These are phyloP conservation scores for Nipponacmea schrenckii DNA, from an alignment of 2,888 invertebrate species.

Conservation along the genomic window DNA sequence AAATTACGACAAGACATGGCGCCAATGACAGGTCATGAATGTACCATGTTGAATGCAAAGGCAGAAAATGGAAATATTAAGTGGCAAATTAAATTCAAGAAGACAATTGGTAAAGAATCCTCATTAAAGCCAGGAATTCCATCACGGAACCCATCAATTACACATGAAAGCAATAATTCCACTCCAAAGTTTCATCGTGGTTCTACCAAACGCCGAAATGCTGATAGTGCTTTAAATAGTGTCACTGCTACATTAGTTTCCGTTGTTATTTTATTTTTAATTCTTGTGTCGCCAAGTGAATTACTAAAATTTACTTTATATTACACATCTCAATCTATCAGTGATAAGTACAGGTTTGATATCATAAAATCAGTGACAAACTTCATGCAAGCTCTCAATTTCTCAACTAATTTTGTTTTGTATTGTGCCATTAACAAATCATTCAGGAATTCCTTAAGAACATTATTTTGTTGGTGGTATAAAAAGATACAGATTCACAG, in stretches of 20 bases:
- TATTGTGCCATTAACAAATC: conserved; percentile 94
- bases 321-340: conserved; percentile 26
- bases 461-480: conserved; percentile 46
- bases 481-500: conserved; percentile 8
- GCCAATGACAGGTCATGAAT: conserved; percentile 26
- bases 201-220: conserved; percentile 22
- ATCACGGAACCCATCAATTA: background rate
- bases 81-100: conserved; percentile 5
- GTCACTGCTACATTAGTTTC: conserved; percentile 63
- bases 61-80: conserved; percentile 13
- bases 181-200: conserved; percentile 13
- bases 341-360: conserved; percentile 27
- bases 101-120: background rate
- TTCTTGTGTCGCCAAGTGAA: conserved; percentile 63
- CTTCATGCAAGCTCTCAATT: conserved; percentile 62
- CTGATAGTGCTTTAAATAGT: conserved; percentile 58
- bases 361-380: conserved; percentile 50
- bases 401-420: conserved; percentile 83
- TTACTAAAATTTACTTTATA: conserved; percentile 55
- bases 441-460: conserved; percentile 74
- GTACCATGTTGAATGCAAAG: background rate
- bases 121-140: background rate
- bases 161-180: conserved; percentile 9
- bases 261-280: conserved; percentile 60
- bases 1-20: conserved; percentile 56